Evolutionary conservation across 2,888 invertebrate species (phyloP), one percentile per base, ranked within the genome.

Genomic region (Leptinotarsa juncta): DNA sequence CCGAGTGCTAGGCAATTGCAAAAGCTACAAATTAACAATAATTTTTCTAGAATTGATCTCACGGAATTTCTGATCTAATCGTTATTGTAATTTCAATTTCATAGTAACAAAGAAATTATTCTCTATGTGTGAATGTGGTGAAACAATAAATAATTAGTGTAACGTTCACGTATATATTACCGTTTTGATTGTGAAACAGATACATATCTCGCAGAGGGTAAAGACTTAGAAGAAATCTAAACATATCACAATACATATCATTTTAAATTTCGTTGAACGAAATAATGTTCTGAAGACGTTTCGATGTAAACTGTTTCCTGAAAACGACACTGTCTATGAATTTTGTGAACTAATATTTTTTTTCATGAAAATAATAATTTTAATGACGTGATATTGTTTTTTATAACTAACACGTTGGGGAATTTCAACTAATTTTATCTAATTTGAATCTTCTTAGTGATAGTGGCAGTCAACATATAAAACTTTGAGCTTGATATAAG

Each of bases 71-170:
- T n/a, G 4, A n/a, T 32, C 7, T 26, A 15, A 62, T 62, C 32
- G 62, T 62, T 4, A 62, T 42, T 62, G 42, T 42, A 16, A 62
- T n/a, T 42, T 26, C n/a, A 10, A 32, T 62, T 66, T 70, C 55
- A 67, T 57, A 57, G 15, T 71, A 72, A 74, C 57, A 69, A 70
- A 71, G 62, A 75, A 69, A 67, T 71, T 60, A 72, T 70, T 79
- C 74, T 81, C 55, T 75, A 75, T 82, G 80, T 81, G 76, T 82
- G 74, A 76, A 80, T 82, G 82, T 82, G 82, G 79, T 81, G 69
- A 78, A 82, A 82, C 82, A 82, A 82, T 82, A 42, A 42, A 42
- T 42, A 82, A 82, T 77, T 79, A 80, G 79, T 57, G 65, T 75
- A 75, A 70, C 65, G 20, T 67, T 68, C 23, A 42, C 65, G 50